Percentiles rank a stretch among this genome's conserved stretches.
Evolutionary conservation across 2,888 invertebrate species (phyloP).

Genomic region (Apodemia duryi): DNA sequence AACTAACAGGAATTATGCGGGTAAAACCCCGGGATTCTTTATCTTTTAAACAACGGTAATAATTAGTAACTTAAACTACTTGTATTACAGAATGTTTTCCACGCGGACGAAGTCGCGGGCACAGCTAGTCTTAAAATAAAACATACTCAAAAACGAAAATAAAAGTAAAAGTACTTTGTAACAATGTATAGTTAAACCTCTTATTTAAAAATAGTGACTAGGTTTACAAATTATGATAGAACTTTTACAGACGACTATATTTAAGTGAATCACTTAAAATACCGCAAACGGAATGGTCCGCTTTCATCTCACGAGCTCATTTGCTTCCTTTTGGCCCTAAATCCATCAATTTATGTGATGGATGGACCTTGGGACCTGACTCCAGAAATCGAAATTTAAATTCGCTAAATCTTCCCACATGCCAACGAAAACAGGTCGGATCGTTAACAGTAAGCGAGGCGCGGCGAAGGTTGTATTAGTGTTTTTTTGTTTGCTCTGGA

Average conservation of each 20-base stretch:
- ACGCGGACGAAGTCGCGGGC: too few relatives aligned
- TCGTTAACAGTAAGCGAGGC: conserved; percentile 67
- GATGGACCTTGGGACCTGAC: conserved; percentile 50
- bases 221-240: conserved; percentile 34
- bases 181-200: too few relatives aligned
- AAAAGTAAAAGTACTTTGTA: too few relatives aligned
- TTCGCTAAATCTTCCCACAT: conserved; percentile 79
- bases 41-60: too few relatives aligned
- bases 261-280: conserved; percentile 63
- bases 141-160: too few relatives aligned
- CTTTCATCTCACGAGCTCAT: conserved; percentile 62
- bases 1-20: too few relatives aligned
- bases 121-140: too few relatives aligned
- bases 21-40: too few relatives aligned
- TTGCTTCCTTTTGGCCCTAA: conserved; percentile 70
- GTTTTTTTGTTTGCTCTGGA: conserved; percentile 68
- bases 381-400: conserved; percentile 75
- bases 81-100: too few relatives aligned
- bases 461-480: conserved; percentile 47
- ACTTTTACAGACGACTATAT: conserved; percentile 35
- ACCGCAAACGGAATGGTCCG: conserved; percentile 60
- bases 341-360: conserved; percentile 78
- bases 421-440: conserved; percentile 66
- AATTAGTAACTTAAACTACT: too few relatives aligned
- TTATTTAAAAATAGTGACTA: background rate